A percentile compares a stretch with the other conserved stretches of the same genome.
Evolutionary conservation across 2,113 vertebrate genomes (phyloP).

Genomic region (Baryphthengus martii): DNA sequence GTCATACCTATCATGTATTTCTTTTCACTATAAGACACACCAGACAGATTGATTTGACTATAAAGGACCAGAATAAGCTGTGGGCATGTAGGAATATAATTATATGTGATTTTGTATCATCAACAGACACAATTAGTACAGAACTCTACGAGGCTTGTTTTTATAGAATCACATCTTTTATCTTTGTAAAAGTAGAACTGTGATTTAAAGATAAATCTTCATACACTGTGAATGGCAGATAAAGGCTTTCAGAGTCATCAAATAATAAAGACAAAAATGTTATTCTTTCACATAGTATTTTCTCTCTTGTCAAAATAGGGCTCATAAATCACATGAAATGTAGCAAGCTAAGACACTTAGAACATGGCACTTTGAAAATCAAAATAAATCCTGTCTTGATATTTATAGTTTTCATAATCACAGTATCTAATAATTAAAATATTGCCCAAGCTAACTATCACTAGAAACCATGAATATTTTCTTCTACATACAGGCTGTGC

Average conservation of each 20-base stretch:
- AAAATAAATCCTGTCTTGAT: neutral
- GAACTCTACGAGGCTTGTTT: neutral
- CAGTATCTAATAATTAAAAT: neutral
- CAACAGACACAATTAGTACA: constrained; percentile 29
- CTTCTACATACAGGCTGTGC: neutral
- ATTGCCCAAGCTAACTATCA: neutral
- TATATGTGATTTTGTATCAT: neutral
- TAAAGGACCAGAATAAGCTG: neutral
- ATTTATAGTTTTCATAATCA: neutral
- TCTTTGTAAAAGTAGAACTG: constrained; percentile 25
- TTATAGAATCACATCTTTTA: constrained; percentile 22
- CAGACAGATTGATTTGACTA: neutral
- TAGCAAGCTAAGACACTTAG: neutral
- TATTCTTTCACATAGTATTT: constrained; percentile 3
- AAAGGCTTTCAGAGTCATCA: constrained; percentile 34
- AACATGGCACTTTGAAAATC: neutral
- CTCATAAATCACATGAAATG: neutral
- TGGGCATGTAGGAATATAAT: neutral
- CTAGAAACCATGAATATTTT: neutral
- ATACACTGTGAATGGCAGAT: constrained; percentile 19
- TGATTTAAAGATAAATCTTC: constrained; percentile 30
- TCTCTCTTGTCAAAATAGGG: constrained; percentile 7
- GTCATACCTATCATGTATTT: neutral
- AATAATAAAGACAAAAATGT: constrained; percentile 34
- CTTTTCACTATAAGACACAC: neutral